A percentile compares a stretch with the other conserved stretches of the same genome.
phyloP scores from a whole-genome alignment of 1,140 invertebrate species.

The Lordiphosa clarofinis region DNA sequence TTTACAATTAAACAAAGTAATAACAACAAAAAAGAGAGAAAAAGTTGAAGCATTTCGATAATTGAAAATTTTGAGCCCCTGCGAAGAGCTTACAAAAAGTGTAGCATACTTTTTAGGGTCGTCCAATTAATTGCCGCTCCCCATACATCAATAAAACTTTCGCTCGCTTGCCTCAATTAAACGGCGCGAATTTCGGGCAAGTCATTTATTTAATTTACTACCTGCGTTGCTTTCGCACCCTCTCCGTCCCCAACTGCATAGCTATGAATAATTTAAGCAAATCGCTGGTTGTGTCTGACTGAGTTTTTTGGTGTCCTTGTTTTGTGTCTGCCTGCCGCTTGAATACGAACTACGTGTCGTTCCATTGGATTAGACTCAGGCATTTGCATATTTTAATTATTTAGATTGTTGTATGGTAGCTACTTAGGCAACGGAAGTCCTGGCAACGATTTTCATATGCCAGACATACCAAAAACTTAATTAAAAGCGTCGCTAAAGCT shows the following conservation, averaged over 20 bases:
- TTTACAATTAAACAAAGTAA: slow-evolving; percentile 67
- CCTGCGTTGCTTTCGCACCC: slow-evolving; percentile 27
- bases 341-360: slow-evolving; percentile 51
- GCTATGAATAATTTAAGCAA: slow-evolving; percentile 78
- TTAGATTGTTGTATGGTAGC: slow-evolving; percentile 69
- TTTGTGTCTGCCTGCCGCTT: slow-evolving; percentile 32
- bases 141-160: slow-evolving; percentile 40
- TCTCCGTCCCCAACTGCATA: slow-evolving; percentile 29
- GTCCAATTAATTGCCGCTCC: slow-evolving; percentile 39
- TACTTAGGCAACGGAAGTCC: slow-evolving; percentile 59
- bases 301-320: slow-evolving; percentile 25
- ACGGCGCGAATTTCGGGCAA: slow-evolving; percentile 9
- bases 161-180: slow-evolving; percentile 30
- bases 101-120: slow-evolving; percentile 38
- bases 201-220: slow-evolving; percentile 41
- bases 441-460: slow-evolving; percentile 14
- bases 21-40: slow-evolving; percentile 17
- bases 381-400: slow-evolving; percentile 78
- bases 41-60: slow-evolving; percentile 62
- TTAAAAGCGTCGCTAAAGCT: slow-evolving; percentile 45
- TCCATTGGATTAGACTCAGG: slow-evolving; percentile 60
- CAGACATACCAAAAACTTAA: slow-evolving; percentile 52
- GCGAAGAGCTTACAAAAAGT: slow-evolving; percentile 23
- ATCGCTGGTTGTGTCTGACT: slow-evolving; percentile 48
- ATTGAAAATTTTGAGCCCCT: slow-evolving; percentile 63